Percentiles rank a stretch among this genome's conserved stretches.
Conservation (phyloP, 2,113 vertebrate species). For the Craseonycteris thonglongyai region DNA sequence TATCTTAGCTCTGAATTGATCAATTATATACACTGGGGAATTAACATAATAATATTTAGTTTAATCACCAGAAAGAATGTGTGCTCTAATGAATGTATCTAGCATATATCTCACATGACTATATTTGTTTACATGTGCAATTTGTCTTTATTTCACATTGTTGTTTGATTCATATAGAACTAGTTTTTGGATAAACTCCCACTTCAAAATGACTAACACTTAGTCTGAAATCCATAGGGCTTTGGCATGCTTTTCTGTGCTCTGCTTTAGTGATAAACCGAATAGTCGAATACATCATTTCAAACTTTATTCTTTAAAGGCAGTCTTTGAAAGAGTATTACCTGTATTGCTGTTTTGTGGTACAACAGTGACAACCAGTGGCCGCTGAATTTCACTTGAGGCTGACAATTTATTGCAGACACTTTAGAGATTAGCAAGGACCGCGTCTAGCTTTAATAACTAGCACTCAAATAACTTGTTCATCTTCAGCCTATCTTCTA, state of each 20-base stretch:
- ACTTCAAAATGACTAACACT: background rate
- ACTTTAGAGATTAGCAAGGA: background rate
- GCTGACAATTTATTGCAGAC: background rate
- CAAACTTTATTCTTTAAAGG: constrained; percentile 16
- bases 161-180: background rate
- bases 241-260: background rate
- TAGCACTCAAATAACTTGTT: background rate
- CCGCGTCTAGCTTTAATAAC: background rate
- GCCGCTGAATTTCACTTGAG: constrained; percentile 29
- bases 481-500: background rate
- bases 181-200: background rate
- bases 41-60: constrained; percentile 1
- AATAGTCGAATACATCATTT: constrained; percentile 13
- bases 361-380: constrained; percentile 85
- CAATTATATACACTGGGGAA: background rate
- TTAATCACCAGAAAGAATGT: background rate
- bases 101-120: background rate
- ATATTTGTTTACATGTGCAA: background rate
- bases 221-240: constrained; percentile 8
- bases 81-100: background rate
- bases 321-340: background rate
- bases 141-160: background rate
- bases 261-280: constrained; percentile 28
- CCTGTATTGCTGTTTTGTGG: constrained; percentile 53
- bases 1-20: background rate